Evolutionary conservation across 2,888 invertebrate genomes (phyloP).

Genomic region (Melinaea menophilus): DNA sequence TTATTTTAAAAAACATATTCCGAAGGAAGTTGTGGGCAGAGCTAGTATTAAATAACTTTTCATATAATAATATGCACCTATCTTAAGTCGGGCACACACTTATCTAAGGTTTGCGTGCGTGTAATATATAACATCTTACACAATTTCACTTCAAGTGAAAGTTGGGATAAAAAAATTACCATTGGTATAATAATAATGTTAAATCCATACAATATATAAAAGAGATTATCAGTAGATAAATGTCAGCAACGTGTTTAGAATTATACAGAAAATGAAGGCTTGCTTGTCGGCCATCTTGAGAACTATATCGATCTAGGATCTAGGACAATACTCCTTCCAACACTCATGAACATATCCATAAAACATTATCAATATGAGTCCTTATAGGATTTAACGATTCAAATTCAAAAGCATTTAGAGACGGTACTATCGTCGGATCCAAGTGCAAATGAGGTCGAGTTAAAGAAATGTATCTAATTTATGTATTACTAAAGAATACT

Average conservation of each 20-base stretch:
- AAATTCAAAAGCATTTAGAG: not conserved
- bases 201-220: not conserved
- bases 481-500: not conserved
- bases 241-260: no score
- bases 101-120: not conserved
- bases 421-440: not conserved
- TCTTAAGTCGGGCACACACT: not conserved
- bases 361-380: not conserved
- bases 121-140: slow-evolving; percentile 2
- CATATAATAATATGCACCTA: no score
- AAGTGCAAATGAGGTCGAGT: not conserved
- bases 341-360: not conserved
- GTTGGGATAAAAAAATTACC: not conserved
- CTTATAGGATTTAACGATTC: not conserved
- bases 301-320: no score
- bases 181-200: slow-evolving; percentile 1
- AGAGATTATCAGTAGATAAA: no score
- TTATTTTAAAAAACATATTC: no score
- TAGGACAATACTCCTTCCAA: no score
- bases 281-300: no score
- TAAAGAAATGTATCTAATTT: not conserved
- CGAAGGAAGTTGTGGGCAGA: no score
- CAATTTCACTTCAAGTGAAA: slow-evolving; percentile 7
- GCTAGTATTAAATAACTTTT: no score
- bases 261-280: no score